phyloP scores from a whole-genome alignment of 2,888 invertebrate genomes.

The Lasioglossum lativentre region DNA sequence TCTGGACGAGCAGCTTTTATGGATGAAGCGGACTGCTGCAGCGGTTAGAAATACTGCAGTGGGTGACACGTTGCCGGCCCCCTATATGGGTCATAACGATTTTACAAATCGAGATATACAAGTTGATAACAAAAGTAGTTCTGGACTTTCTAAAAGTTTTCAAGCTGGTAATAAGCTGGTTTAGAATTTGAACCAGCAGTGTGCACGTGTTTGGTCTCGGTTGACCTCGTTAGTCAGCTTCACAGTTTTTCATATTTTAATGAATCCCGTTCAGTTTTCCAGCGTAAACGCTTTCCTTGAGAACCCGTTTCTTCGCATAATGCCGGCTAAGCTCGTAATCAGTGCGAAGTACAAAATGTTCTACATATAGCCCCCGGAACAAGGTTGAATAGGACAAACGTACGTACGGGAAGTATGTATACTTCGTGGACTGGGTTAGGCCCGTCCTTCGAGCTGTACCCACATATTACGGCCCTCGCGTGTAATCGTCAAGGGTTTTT shows the following conservation, averaged over 20 bases:
- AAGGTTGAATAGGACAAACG: constrained; percentile 9
- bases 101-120: not conserved
- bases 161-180: not conserved
- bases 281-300: not conserved
- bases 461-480: not conserved
- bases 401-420: not conserved
- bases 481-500: not conserved
- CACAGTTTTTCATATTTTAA: not conserved
- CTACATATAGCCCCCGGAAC: not conserved
- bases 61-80: not conserved
- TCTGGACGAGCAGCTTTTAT: not conserved
- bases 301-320: not conserved
- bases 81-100: not conserved
- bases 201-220: not conserved
- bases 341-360: constrained; percentile 5
- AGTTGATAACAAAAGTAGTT: not conserved
- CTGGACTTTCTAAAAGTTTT: not conserved
- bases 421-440: not conserved
- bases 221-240: not conserved
- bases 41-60: not conserved
- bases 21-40: not conserved
- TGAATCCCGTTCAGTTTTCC: not conserved
- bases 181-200: not conserved
- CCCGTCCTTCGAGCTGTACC: not conserved
- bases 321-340: not conserved